Base-by-base conservation (phyloP, 2,113 vertebrate species). In the Atractosteus spatula region DNA sequence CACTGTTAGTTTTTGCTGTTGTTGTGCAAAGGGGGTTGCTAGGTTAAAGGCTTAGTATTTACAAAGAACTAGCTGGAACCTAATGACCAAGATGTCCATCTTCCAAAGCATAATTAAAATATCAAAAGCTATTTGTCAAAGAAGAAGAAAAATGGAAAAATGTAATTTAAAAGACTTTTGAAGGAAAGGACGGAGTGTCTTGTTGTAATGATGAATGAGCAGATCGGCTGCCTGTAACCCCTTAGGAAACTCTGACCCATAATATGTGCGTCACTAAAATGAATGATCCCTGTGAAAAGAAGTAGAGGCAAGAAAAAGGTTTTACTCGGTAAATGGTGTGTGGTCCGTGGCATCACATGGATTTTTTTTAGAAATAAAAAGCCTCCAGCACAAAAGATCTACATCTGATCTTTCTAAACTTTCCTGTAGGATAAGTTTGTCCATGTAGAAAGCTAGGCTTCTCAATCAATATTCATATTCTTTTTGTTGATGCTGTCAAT, bases 211-310 rank as follows among this genome's bases (percentile, higher is more conserved):
- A 65, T 65, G 29, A 4, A 43, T 41, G 62, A 65, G 62, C 29
- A 65, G 5, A 65, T 65, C 41, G 8, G 62, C 62, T 41, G 62
- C 62, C n/a, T 29, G 41, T 65, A 65, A 65, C 62, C 62, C 62
- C 62, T 10, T 65, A 29, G 29, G 17, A 65, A 65, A 65, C 41
- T 41, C 17, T 65, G 62, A 65, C 62, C 62, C 62, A 43, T 65
- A 65, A 4, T 29, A 65, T 65, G 17, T 3, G 8, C 29, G 1
- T 65, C 8, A 41, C 17, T 65, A 65, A 65, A 65, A 65, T 41
- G 41, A 65, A 65, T 65, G 62, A 65, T 43, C 3, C 41, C 6
- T 41, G 0, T 43, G 41, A 65, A 65, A 29, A 65, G 41, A n/a
- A 41, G 17, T 4, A 29, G 29, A 29, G 29, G 29, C 29, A 29